Evolutionary conservation across 2,797 vertebrate genomes (phyloP).

Genomic region (Salmo trutta): DNA sequence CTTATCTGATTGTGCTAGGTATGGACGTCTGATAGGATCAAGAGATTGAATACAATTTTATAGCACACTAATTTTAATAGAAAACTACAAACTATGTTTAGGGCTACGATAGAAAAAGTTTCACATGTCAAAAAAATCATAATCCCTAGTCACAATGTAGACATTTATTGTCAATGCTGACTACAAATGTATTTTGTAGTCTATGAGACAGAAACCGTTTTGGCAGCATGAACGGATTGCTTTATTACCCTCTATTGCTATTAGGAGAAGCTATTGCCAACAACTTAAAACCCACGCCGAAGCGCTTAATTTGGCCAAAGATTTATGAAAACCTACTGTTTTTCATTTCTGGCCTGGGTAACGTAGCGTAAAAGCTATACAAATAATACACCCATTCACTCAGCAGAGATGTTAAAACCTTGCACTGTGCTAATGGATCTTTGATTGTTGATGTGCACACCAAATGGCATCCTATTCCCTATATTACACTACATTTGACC

Average conservation of each 20-base stretch:
- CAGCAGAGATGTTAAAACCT: background rate
- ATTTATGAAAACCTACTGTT: background rate
- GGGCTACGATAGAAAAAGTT: background rate
- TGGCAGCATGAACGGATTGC: background rate
- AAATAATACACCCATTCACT: background rate
- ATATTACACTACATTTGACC: slow-evolving; percentile 21
- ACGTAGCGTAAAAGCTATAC: background rate
- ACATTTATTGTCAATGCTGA: background rate
- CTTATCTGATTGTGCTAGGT: slow-evolving; percentile 8
- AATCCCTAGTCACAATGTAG: background rate
- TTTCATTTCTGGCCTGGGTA: too few species aligned
- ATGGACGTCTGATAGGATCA: slow-evolving; percentile 25
- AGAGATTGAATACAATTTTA: slow-evolving; percentile 23
- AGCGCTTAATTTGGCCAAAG: background rate
- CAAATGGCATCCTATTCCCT: too few species aligned
- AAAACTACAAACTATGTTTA: background rate
- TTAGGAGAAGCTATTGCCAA: background rate
- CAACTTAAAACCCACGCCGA: background rate
- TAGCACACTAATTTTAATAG: slow-evolving; percentile 15
- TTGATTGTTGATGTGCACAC: slow-evolving; percentile 13
- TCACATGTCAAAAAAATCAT: slow-evolving; percentile 5
- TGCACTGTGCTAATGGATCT: slow-evolving; percentile 15
- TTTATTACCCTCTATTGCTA: background rate
- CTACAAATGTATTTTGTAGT: too few species aligned
- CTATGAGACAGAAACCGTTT: too few species aligned